Conservation (phyloP, 2,113 vertebrate species). For the Cairina moschata region DNA sequence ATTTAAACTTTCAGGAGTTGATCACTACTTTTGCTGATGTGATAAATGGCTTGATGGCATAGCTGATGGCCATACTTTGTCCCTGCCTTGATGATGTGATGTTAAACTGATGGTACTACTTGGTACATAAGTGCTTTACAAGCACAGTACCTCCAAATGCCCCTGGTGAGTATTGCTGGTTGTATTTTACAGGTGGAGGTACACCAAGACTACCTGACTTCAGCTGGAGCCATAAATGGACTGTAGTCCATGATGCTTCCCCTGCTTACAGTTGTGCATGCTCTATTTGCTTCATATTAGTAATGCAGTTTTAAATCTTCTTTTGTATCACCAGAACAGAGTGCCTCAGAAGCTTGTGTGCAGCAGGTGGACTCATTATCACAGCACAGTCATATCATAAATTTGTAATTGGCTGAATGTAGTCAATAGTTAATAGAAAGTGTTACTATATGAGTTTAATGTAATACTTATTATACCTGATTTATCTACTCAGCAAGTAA, state of each 20-base stretch:
- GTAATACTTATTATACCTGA: neutral
- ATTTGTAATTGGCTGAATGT: neutral
- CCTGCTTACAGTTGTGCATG: neutral
- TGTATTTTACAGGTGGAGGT: neutral
- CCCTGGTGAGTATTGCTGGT: neutral
- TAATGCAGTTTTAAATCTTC: neutral
- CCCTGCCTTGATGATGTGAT: constrained; percentile 22
- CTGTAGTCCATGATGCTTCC: neutral
- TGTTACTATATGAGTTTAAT: neutral
- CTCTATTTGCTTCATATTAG: neutral
- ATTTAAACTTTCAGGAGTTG: constrained; percentile 46
- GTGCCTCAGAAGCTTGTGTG: neutral
- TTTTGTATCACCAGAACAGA: neutral
- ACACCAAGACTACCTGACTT: neutral
- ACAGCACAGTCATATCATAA: neutral
- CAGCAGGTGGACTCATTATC: neutral
- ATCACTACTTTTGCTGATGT: constrained; percentile 51
- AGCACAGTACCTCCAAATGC: constrained; percentile 9
- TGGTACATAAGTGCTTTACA: neutral
- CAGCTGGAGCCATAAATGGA: neutral
- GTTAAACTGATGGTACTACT: constrained; percentile 17
- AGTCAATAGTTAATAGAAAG: neutral
- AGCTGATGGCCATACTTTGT: constrained; percentile 15
- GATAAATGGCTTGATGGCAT: constrained; percentile 24
- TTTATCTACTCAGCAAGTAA: neutral